Evolutionary conservation across 2,113 vertebrate genomes (phyloP).

Genomic region (Cariama cristata): DNA sequence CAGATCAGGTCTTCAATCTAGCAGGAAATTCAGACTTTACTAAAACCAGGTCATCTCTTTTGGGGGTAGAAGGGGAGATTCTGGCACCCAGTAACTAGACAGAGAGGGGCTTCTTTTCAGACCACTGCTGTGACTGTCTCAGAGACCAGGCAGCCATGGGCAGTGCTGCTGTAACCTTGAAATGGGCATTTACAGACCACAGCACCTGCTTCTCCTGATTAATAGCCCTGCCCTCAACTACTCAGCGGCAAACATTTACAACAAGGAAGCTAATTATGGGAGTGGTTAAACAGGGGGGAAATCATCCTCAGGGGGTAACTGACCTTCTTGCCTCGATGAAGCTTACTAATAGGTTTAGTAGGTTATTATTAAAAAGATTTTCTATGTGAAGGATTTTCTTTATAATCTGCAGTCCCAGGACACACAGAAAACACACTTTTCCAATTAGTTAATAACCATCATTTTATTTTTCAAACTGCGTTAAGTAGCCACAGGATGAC

Average conservation of each 20-base stretch:
- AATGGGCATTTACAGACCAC: background rate
- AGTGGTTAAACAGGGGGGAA: background rate
- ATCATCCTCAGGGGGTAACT: background rate
- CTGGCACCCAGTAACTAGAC: background rate
- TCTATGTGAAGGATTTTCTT: background rate
- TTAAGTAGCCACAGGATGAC: background rate
- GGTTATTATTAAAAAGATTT: slow-evolving; percentile 2
- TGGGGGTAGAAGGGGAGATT: fast-evolving
- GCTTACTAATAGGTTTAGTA: slow-evolving; percentile 9
- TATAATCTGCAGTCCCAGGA: background rate
- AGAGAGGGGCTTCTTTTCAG: background rate
- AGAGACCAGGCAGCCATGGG: background rate
- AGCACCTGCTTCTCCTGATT: background rate
- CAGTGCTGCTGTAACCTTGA: background rate
- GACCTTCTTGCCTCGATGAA: background rate
- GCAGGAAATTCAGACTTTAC: background rate
- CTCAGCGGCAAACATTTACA: background rate
- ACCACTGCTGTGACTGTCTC: fast-evolving
- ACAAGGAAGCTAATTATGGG: background rate
- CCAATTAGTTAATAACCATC: background rate
- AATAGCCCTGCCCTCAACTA: background rate
- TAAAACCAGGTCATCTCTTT: background rate
- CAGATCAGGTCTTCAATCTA: background rate
- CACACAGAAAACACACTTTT: background rate
- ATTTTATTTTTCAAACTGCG: background rate